Evolutionary conservation across 2,888 invertebrate species (phyloP).

Genomic region (Lasioglossum morio): DNA sequence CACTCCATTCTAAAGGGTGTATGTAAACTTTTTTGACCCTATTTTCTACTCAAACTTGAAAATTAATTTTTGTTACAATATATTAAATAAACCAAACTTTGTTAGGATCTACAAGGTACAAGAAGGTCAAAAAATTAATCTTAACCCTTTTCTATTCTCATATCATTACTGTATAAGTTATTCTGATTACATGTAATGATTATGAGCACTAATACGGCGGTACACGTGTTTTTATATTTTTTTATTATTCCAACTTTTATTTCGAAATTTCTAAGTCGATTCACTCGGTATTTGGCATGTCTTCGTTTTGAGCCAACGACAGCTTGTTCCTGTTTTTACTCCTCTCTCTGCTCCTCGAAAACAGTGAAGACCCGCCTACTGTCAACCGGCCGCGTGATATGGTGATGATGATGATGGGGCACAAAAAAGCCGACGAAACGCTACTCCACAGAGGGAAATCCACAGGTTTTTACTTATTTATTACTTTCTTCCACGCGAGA

Average conservation of each 20-base stretch:
- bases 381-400: neutral
- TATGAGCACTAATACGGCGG: neutral
- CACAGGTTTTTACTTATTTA: neutral
- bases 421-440: neutral
- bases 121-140: neutral
- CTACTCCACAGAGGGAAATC: neutral
- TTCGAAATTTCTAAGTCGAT: neutral
- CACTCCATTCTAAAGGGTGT: too few species aligned
- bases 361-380: conserved; percentile 1
- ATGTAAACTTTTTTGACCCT: neutral
- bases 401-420: neutral
- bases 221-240: neutral
- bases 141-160: neutral
- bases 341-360: neutral
- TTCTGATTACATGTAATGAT: neutral
- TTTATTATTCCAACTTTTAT: neutral
- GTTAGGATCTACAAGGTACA: neutral
- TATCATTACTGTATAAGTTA: neutral
- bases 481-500: neutral
- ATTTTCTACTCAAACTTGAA: neutral
- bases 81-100: neutral
- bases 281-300: neutral
- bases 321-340: conserved; percentile 5
- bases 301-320: neutral
- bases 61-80: neutral